Conservation (phyloP, 2,797 vertebrate genomes). For the Mus minutoides region DNA sequence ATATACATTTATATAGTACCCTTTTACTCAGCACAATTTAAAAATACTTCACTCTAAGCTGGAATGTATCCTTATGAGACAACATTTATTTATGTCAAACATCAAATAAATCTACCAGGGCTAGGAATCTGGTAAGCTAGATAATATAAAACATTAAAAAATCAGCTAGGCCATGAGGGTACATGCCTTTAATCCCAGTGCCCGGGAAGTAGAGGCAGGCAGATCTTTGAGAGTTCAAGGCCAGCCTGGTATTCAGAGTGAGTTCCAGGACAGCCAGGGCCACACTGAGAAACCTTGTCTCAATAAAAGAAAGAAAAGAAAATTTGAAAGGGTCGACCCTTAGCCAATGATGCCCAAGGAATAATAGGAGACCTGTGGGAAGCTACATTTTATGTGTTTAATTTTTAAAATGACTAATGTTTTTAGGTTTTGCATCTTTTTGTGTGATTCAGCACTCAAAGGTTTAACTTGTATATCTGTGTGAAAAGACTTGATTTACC, state of each 20-base stretch:
- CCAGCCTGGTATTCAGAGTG: not conserved
- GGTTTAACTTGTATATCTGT: slow-evolving; percentile 38
- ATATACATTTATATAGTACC: not conserved
- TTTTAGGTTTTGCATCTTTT: slow-evolving; percentile 38
- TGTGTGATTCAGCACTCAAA: slow-evolving; percentile 23
- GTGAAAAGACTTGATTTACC: slow-evolving; percentile 54
- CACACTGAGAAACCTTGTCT: not conserved
- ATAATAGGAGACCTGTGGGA: not conserved
- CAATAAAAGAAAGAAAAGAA: not conserved
- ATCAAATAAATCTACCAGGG: slow-evolving; percentile 25
- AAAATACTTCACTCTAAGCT: slow-evolving; percentile 28
- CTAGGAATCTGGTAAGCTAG: not conserved
- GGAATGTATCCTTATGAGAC: not conserved
- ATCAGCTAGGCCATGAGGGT: not conserved
- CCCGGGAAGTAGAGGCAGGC: not conserved
- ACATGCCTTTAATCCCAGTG: not conserved
- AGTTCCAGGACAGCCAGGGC: not conserved
- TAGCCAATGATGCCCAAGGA: slow-evolving; percentile 11
- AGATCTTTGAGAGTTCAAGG: not conserved
- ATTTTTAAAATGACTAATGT: slow-evolving; percentile 37
- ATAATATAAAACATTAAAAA: not conserved
- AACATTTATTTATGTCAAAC: slow-evolving; percentile 42
- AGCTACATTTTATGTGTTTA: not conserved
- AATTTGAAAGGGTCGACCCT: not conserved
- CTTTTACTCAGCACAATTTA: not conserved